These are phyloP conservation scores for Dinothrombium tinctorium DNA, from an alignment of 1,140 invertebrate species.

Conservation along the genomic window DNA sequence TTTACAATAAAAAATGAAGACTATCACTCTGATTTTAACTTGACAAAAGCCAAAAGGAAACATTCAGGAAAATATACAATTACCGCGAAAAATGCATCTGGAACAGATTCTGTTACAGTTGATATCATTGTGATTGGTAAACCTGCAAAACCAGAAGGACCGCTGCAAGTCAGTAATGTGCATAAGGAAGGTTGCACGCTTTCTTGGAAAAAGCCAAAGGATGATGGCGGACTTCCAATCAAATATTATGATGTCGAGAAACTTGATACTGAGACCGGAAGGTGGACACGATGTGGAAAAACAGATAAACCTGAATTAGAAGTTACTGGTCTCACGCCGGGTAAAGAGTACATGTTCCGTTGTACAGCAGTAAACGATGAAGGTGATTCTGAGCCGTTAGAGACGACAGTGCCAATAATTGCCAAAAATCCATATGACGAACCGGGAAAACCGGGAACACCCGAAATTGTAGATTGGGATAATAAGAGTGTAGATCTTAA, in stretches of 20 bases:
- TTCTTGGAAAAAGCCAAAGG: constrained; percentile 63
- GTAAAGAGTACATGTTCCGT: constrained; percentile 80
- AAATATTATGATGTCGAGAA: constrained; percentile 80
- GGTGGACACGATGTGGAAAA: constrained; percentile 55
- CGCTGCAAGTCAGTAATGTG: constrained; percentile 66
- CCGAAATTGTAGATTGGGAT: constrained; percentile 79
- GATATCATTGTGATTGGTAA: constrained; percentile 39
- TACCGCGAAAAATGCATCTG: constrained; percentile 35
- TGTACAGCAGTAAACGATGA: constrained; percentile 75
- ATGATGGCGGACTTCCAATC: constrained; percentile 62
- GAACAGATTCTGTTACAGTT: constrained; percentile 5
- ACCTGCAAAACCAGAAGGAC: constrained; percentile 55
- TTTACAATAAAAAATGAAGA: constrained; percentile 66
- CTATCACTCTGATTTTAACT: constrained; percentile 72
- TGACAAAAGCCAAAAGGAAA: constrained; percentile 73
- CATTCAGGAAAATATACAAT: constrained; percentile 80
- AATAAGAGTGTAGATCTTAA: constrained; percentile 80
- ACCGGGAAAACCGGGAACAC: constrained; percentile 66
- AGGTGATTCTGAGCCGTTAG: constrained; percentile 48
- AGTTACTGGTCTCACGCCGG: constrained; percentile 62
- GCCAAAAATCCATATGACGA: constrained; percentile 97
- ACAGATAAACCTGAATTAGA: constrained; percentile 43
- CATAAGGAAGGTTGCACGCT: constrained; percentile 76
- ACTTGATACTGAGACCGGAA: constrained; percentile 44
- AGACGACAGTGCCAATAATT: constrained; percentile 56